phyloP scores from a whole-genome alignment of 1,140 invertebrate genomes.

The Sminthurides bifidus region DNA sequence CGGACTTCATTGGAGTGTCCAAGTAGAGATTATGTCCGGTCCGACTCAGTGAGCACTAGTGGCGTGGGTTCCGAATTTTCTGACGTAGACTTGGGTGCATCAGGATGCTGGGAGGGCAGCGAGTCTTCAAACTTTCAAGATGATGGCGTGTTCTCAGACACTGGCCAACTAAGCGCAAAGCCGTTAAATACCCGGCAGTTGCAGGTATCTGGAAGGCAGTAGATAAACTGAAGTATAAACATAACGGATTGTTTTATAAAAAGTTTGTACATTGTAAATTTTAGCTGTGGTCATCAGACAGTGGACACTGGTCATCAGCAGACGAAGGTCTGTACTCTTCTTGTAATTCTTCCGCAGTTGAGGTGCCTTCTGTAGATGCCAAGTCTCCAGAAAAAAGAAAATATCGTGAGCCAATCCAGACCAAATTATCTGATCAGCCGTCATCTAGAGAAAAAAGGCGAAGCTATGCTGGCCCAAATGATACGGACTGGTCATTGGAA shows the following conservation, averaged over 20 bases:
- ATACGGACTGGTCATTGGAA: not conserved
- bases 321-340: constrained; percentile 16
- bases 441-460: constrained; percentile 18
- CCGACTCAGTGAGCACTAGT: constrained; percentile 37
- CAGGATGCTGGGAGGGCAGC: constrained; percentile 25
- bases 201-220: constrained; percentile 8
- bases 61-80: constrained; percentile 37
- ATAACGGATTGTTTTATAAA: not conserved
- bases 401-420: constrained; percentile 4
- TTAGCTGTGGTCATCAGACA: constrained; percentile 27
- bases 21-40: constrained; percentile 32
- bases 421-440: not conserved
- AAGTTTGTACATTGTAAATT: constrained; percentile 8
- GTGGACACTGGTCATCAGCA: constrained; percentile 26
- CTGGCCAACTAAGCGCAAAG: too few relatives aligned
- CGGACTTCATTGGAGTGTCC: constrained; percentile 6
- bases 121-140: constrained; percentile 17
- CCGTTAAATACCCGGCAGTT: constrained; percentile 22
- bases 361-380: constrained; percentile 15
- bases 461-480: constrained; percentile 27
- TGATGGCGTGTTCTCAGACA: constrained; percentile 26
- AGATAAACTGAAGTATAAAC: not conserved
- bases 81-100: constrained; percentile 32
- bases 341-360: constrained; percentile 17
- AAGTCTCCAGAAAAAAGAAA: constrained; percentile 26